Percentiles rank a stretch among this genome's conserved stretches.
Conservation (phyloP, 2,888 invertebrate species). For the Synergus itoensis region DNA sequence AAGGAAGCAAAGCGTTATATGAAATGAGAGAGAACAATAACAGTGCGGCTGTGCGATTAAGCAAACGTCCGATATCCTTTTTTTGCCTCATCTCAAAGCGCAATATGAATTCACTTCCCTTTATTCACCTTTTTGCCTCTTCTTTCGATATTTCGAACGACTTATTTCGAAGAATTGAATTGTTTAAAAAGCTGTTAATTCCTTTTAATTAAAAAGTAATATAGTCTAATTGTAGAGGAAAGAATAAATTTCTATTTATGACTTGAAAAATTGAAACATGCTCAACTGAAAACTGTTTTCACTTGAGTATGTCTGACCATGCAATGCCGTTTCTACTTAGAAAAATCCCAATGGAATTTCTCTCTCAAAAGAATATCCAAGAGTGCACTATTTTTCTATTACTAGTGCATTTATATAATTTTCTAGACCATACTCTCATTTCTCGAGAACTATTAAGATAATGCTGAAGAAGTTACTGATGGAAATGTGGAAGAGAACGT, state of each 20-base stretch:
- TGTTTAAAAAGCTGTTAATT: neutral
- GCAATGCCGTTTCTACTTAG: neutral
- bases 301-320: neutral
- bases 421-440: neutral
- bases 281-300: neutral
- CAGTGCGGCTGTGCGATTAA: conserved; percentile 61
- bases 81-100: conserved; percentile 39
- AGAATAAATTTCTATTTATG: no score
- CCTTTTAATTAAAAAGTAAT: neutral
- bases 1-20: conserved; percentile 45
- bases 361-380: neutral
- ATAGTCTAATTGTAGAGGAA: neutral
- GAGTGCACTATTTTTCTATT: neutral
- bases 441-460: neutral
- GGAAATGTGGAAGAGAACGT: neutral
- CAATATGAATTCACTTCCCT: conserved; percentile 52
- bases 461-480: neutral
- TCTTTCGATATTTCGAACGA: conserved; percentile 7
- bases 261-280: no score
- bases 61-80: conserved; percentile 60
- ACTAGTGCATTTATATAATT: neutral
- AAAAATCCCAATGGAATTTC: neutral
- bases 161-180: conserved; percentile 10
- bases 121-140: conserved; percentile 44
- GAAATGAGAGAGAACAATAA: conserved; percentile 44